Evolutionary conservation across 1,140 invertebrate species (phyloP).

Genomic region (Caenorhabditis remanei): DNA sequence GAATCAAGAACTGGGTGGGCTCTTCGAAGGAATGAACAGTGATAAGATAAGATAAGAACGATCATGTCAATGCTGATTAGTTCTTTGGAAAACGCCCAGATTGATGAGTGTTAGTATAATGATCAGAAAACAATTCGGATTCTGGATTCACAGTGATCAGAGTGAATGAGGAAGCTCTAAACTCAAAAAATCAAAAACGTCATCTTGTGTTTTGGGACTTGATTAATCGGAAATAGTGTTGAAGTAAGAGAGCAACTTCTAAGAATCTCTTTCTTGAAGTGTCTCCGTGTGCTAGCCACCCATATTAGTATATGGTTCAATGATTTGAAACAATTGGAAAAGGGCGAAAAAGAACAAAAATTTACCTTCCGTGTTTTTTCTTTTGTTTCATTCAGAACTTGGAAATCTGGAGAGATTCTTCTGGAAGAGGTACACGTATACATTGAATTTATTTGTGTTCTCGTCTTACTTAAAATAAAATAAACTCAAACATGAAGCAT

Average conservation of each 20-base stretch:
- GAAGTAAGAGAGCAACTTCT: conserved; percentile 18
- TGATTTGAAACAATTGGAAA: conserved; percentile 43
- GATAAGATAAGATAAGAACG: conserved; percentile 26
- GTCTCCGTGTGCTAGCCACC: conserved; percentile 29
- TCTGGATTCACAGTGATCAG: no score
- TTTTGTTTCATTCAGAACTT: conserved; percentile 24
- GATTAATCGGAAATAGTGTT: background rate
- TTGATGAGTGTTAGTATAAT: background rate
- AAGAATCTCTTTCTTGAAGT: background rate
- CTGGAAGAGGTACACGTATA: background rate
- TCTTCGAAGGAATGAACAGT: background rate
- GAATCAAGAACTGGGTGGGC: background rate
- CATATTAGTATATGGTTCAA: conserved; percentile 36
- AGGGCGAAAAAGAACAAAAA: background rate
- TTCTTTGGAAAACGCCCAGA: background rate
- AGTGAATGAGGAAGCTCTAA: background rate
- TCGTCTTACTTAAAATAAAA: background rate
- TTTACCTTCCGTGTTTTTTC: conserved; percentile 31
- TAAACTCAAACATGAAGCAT: background rate
- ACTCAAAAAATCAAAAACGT: background rate
- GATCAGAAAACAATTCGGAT: background rate
- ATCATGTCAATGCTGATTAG: background rate
- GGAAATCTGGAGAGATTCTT: background rate
- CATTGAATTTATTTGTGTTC: background rate
- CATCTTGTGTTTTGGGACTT: conserved; percentile 2